Base-by-base conservation (phyloP, 2,797 vertebrate genomes). In the Sebastes iracundus region DNA sequence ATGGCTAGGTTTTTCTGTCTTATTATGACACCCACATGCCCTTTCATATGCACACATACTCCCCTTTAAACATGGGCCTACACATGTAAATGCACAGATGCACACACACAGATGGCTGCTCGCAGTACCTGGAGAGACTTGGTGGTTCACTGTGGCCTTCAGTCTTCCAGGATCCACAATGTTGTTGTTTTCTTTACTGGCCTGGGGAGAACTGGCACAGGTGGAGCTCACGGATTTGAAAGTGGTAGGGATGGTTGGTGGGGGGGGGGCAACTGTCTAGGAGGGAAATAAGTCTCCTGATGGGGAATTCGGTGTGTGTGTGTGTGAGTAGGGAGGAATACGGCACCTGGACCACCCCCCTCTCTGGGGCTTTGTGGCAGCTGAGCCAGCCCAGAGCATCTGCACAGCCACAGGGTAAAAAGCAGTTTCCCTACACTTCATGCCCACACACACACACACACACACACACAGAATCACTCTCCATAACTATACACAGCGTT, bases 401-500 rank as follows among this genome's bases (percentile, higher is more conserved):
- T 96, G 95, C 90, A 93, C 91, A 90, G 91, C 95, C 89, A 94
- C 84, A 79, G 94, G 95, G 93, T 91, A 92, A 91, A 94, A 91
- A 91, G 75, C 78, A 88, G 86, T 90, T 87, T 91, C 80, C 80
- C 86, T 69, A 38, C 80, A 79, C 81, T 83, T 63, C 77, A 66
- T 83, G 66, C 85, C 55, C 79, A 62, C 87, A 77, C 75, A 79
- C 65, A 65, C 38, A 42, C 33, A 38, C 38, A 38, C 13, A 60
- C 38, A 46, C 42, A 46, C 16, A 60, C 53, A 77, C 46, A 73
- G 20, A 82, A 10, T 63, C 52, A 46, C 77, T 67, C 75, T 75
- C 65, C 75, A 65, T 88, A 80, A 75, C 85, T 79, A 61, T 79
- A 80, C 86, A 85, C 87, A 81, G 49, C 72, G 63, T 53, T 82